Base-by-base conservation (phyloP, 2,797 vertebrate species). In the Peromyscus nudipes region DNA sequence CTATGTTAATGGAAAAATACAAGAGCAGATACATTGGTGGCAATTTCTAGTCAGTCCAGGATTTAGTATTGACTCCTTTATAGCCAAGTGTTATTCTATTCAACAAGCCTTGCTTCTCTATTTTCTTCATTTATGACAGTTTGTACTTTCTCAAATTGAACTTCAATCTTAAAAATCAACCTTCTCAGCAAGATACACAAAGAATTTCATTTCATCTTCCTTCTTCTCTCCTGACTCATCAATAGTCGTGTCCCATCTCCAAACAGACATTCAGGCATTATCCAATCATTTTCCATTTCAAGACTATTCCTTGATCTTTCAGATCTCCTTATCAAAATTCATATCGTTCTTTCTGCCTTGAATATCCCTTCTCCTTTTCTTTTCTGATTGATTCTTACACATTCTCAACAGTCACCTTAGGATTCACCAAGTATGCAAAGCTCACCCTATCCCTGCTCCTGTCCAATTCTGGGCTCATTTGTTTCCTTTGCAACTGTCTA, bases 361-460 rank as follows among this genome's bases (percentile, higher is more conserved):
- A 92, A 76, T 89, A 89, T 87, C 49, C 16, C 94, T 96, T 94
- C 34, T 96, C 31, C 3, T 85, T 64, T 95, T 95, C 79, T 82
- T 2, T 83, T 89, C 65, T 91, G 37, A 89, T 81, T 89, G 79
- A 79, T 93, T 96, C 71, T 93, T 93, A 75, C 29, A 95, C 5
- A 75, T 82, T 3, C 27, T 94, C 76, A 89, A 82, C 55, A 89
- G 65, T 77, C 80, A 83, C 4, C 34, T 97, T 95, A 89, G 49
- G 27, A 81, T 85, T 55, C 37, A 94, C 14, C 25, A 65, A 8
- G 62, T 86, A 49, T 37, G 1, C 85, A 89, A 91, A 85, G 14
- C 19, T 96, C 55, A 91, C 69, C 4, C 34, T 7, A 65, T 37
- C 31, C 17, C 76, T 75, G 49, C 67, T 29, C 23, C 77, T 77